A percentile compares a stretch with the other conserved stretches of the same genome.
These are phyloP conservation scores for Todiramphus chloris DNA, from an alignment of 2,113 vertebrate genomes.

Conservation along the genomic window DNA sequence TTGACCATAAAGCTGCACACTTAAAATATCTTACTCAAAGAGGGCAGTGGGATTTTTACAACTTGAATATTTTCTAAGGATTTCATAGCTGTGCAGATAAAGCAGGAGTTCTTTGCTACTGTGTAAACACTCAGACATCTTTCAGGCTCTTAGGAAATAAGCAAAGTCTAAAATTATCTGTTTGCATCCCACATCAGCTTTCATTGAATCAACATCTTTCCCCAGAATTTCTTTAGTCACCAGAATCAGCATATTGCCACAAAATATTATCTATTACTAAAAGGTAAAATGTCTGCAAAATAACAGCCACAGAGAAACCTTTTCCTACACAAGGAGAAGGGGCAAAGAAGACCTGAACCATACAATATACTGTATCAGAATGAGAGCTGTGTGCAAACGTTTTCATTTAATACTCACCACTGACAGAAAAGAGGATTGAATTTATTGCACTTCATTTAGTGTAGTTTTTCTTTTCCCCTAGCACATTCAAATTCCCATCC, in stretches of 20 bases:
- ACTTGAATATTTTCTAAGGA: not conserved
- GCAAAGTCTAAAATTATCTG: not conserved
- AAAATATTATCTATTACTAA: not conserved
- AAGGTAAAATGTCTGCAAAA: not conserved
- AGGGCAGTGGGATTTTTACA: not conserved
- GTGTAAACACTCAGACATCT: not conserved
- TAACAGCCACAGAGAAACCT: not conserved
- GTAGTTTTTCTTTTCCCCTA: not conserved
- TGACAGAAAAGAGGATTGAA: not conserved
- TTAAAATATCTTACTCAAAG: not conserved
- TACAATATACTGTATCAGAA: not conserved
- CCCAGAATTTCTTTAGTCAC: not conserved
- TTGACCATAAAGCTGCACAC: not conserved
- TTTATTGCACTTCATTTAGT: not conserved
- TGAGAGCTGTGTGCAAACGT: not conserved
- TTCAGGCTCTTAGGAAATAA: not conserved
- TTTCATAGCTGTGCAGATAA: not conserved
- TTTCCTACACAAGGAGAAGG: not conserved
- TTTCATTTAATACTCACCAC: not conserved
- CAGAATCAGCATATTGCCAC: not conserved
- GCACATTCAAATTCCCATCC: not conserved
- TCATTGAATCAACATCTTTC: not conserved
- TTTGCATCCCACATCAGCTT: not conserved
- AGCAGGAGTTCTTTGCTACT: not conserved
- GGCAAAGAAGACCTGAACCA: not conserved